Base-by-base conservation (phyloP, 1,140 invertebrate genomes). In the Cydia pomonella region DNA sequence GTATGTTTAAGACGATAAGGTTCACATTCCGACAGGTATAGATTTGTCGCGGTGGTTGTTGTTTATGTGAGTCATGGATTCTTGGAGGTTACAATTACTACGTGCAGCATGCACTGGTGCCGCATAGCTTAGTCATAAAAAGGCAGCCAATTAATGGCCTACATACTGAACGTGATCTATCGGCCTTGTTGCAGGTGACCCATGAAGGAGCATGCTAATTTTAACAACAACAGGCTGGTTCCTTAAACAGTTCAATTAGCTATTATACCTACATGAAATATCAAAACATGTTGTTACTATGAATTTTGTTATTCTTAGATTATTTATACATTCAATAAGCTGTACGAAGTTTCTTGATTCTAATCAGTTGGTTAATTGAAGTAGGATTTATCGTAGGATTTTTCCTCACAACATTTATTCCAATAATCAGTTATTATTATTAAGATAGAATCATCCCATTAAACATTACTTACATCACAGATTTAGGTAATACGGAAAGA, bases 71-170 rank as follows among this genome's bases (percentile, higher is more conserved):
- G 29, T 69, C 64, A 69, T 69, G 53, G 53, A 59, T 64, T 41
- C 64, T 69, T 41, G 27, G 64, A 69, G 64, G 64, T 69, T 69
- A 69, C 64, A 69, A 69, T 69, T 69, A 69, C 64, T 69, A 69
- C 64, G 64, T 69, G 64, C 64, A 69, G 29, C n/a, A 27, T 69
- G 64, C 29, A 27, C 27, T 69, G n/a, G 64, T 59, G 53, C 53
- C 21, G 53, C 53, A 59, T 59, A 10, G 64, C 64, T 69, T 33
- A 69, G 64, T 69, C 64, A 69, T 33, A 69, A 69, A 69, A 69
- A 69, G 33, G 29, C 63, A 29, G 29, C 29, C 18, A 69, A 41
- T 41, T 41, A 69, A 38, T 69, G 64, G 29, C 64, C 64, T 69
- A 69, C 64, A 69, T 69, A 33, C 33, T 33, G 29, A 69, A 69